Evolutionary conservation across 2,888 invertebrate genomes (phyloP).

Genomic region (Acleris sparsana): DNA sequence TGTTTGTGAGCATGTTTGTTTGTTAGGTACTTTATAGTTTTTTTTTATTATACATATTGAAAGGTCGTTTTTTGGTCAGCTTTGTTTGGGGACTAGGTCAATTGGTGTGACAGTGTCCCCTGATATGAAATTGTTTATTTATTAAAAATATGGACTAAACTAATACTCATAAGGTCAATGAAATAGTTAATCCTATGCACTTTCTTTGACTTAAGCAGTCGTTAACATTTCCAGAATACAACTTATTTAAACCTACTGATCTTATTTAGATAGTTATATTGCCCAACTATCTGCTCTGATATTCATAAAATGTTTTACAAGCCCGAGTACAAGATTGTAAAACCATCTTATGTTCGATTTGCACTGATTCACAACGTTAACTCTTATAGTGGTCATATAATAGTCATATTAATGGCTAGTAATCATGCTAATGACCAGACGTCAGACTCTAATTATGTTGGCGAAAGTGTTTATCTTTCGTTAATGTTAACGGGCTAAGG

Average conservation of each 20-base stretch:
- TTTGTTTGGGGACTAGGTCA: no score
- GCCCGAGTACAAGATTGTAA: background rate
- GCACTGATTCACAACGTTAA: conserved; percentile 5
- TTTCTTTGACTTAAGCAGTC: no score
- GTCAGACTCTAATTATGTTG: conserved; percentile 23
- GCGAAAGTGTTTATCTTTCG: conserved; percentile 36
- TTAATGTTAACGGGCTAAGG: conserved; percentile 23
- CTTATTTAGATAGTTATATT: background rate
- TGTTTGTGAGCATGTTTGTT: no score
- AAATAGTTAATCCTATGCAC: no score
- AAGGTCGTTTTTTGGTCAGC: no score
- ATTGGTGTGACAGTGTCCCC: no score
- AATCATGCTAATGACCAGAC: conserved; percentile 23
- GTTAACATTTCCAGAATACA: no score
- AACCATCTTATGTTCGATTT: background rate
- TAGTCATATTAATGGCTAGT: conserved; percentile 24
- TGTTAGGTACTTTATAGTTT: no score
- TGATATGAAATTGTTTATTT: no score
- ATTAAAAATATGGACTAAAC: no score
- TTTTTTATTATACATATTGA: no score
- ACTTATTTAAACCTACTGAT: background rate
- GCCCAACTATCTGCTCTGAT: background rate
- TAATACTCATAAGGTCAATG: no score
- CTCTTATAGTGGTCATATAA: conserved; percentile 8
- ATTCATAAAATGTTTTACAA: background rate